Evolutionary conservation across 2,113 vertebrate species (phyloP).

Genomic region (Megaleporinus macrocephalus): DNA sequence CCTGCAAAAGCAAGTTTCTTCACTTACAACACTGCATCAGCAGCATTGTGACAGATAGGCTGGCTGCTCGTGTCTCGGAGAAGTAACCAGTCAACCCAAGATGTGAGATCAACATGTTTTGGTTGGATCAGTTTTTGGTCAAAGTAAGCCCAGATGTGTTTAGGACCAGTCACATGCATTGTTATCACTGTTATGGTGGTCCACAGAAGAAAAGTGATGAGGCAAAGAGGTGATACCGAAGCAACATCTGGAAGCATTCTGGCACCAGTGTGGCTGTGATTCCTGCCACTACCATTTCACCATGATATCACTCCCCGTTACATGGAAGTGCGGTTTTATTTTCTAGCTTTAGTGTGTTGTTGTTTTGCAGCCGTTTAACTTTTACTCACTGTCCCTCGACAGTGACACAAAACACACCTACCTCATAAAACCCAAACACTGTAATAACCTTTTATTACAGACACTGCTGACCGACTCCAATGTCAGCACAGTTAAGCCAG

Average conservation of each 20-base stretch:
- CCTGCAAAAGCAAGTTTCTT: no score
- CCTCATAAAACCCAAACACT: conserved; percentile 49
- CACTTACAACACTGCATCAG: no score
- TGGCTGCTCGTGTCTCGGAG: no score
- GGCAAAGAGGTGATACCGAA: not conserved
- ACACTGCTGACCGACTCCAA: conserved; percentile 34
- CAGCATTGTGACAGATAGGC: no score
- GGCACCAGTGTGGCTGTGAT: not conserved
- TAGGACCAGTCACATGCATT: no score
- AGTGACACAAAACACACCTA: conserved; percentile 59
- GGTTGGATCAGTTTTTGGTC: not conserved
- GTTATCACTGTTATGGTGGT: not conserved
- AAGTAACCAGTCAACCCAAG: no score
- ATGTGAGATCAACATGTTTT: not conserved
- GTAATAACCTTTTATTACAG: conserved; percentile 41
- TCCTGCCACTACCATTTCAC: not conserved
- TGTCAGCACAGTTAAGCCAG: conserved; percentile 43
- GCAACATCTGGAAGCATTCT: not conserved
- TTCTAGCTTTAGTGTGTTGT: conserved; percentile 14
- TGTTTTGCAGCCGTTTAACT: conserved; percentile 24
- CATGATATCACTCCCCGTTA: conserved; percentile 25
- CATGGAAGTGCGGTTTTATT: not conserved
- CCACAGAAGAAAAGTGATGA: not conserved
- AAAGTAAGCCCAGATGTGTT: not conserved
- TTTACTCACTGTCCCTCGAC: conserved; percentile 28